Percentiles rank a stretch among this genome's conserved stretches.
Conservation (phyloP, 2,113 vertebrate species). For the Lichenostomus cassidix region DNA sequence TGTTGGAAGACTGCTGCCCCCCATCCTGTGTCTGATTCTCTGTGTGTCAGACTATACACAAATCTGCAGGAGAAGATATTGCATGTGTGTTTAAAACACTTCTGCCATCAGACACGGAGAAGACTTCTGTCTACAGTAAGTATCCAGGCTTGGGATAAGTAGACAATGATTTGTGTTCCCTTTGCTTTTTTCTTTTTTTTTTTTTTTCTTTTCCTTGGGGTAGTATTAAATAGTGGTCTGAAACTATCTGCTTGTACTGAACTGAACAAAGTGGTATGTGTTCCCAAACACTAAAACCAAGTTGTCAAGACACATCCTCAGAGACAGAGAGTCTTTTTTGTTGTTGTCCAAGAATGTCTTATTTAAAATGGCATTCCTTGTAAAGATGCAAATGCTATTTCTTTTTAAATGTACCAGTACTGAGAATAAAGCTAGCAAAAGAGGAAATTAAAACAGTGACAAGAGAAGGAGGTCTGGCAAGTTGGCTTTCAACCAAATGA, state of each 20-base stretch:
- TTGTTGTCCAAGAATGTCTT: conserved; percentile 60
- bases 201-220: not conserved
- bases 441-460: conserved; percentile 69
- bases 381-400: conserved; percentile 52
- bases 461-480: conserved; percentile 53
- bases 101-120: not conserved
- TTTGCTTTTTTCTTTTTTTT: not conserved
- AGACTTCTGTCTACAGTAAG: not conserved
- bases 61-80: not conserved
- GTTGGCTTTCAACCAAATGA: conserved; percentile 71
- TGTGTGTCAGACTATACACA: not conserved
- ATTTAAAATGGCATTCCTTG: conserved; percentile 63
- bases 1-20: not conserved
- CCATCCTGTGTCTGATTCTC: not conserved
- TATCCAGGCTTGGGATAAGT: not conserved
- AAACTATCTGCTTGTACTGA: conserved; percentile 2
- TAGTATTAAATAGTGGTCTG: conserved; percentile 7
- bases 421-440: conserved; percentile 61
- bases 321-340: conserved; percentile 49
- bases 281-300: conserved; percentile 60
- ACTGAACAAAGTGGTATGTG: not conserved
- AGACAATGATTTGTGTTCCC: not conserved
- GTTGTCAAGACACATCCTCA: conserved; percentile 51
- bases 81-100: not conserved
- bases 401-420: conserved; percentile 44